These are phyloP conservation scores for Mirza zaza DNA, from an alignment of 2,113 vertebrate genomes.

Conservation along the genomic window DNA sequence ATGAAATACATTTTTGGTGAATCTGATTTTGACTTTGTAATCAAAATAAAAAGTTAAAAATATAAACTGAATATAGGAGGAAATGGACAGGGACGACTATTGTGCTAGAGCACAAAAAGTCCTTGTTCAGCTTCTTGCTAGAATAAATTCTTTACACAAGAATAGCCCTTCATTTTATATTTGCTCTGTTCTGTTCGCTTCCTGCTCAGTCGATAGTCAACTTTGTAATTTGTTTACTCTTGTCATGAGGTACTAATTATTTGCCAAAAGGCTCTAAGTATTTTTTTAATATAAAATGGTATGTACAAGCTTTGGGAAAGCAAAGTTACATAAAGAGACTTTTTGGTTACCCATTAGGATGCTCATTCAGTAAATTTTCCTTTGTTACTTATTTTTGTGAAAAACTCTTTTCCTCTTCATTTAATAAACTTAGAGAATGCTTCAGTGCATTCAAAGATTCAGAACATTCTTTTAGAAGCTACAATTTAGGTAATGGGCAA, in stretches of 20 bases:
- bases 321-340: neutral
- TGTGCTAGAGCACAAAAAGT: neutral
- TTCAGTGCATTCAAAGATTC: neutral
- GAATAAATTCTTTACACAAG: neutral
- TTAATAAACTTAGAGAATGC: conserved; percentile 20
- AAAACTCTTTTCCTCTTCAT: neutral
- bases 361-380: neutral
- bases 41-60: conserved; percentile 15
- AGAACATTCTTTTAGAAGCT: conserved; percentile 8
- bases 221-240: conserved; percentile 12
- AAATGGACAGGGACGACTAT: neutral
- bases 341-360: neutral
- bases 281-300: neutral
- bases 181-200: neutral
- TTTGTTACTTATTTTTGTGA: neutral
- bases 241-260: neutral
- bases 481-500: neutral
- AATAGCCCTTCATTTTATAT: neutral
- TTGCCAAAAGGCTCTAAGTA: conserved; percentile 14
- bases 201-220: neutral
- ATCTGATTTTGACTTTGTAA: neutral
- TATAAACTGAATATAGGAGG: conserved; percentile 14
- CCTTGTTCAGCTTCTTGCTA: neutral
- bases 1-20: neutral
- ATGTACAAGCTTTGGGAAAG: neutral